These are phyloP conservation scores for Stegophylla sp. DNA, from an alignment of 2,888 invertebrate genomes.

Conservation along the genomic window DNA sequence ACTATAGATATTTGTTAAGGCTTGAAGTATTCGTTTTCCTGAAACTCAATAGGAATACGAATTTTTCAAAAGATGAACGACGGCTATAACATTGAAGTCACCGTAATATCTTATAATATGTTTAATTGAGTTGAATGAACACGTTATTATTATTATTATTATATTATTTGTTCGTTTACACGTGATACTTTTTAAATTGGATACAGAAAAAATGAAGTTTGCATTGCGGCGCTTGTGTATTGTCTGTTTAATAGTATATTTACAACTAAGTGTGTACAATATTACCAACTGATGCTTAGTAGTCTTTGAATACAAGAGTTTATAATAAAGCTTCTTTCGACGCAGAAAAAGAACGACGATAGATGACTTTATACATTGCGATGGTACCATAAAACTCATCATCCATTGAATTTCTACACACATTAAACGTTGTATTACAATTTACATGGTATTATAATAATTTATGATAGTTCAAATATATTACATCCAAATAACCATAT, in stretches of 20 bases:
- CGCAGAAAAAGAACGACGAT: background rate
- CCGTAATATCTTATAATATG: background rate
- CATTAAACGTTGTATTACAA: too few species aligned
- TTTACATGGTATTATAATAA: too few species aligned
- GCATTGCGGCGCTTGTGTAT: background rate
- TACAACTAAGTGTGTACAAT: background rate
- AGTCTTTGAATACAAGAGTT: background rate
- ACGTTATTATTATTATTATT: background rate
- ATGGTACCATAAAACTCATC: too few species aligned
- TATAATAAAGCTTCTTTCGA: background rate
- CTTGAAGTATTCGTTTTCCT: too few species aligned
- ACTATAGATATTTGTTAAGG: too few species aligned
- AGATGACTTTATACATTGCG: background rate
- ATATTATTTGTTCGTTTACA: background rate
- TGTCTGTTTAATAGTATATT: background rate
- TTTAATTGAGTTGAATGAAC: background rate
- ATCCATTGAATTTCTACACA: too few species aligned
- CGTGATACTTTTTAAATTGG: slow-evolving; percentile 7
- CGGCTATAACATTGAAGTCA: background rate
- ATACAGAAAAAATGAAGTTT: background rate
- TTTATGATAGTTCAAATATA: too few species aligned
- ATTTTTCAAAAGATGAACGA: too few species aligned
- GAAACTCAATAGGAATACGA: too few species aligned
- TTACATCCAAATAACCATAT: too few species aligned
- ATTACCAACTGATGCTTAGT: background rate